Evolutionary conservation across 2,888 invertebrate genomes (phyloP).

Genomic region (Phymatocera aterrima): DNA sequence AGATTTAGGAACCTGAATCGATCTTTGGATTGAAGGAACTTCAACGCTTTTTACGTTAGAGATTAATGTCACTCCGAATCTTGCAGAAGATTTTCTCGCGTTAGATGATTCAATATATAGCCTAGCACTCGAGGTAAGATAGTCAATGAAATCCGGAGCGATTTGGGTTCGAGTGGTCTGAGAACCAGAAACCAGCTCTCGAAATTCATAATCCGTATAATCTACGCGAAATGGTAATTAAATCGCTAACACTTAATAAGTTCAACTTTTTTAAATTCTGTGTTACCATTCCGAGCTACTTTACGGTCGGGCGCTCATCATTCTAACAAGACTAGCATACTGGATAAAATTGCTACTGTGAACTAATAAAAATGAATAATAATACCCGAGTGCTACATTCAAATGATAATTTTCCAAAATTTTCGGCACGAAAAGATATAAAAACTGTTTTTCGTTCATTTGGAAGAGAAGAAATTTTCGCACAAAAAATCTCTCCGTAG

Average conservation of each 20-base stretch:
- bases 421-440: no score
- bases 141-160: neutral
- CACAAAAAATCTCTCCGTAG: no score
- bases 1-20: neutral
- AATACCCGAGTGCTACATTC: no score
- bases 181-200: neutral
- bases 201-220: neutral
- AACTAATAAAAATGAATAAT: neutral
- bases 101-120: neutral
- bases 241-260: neutral
- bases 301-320: neutral
- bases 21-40: no score
- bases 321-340: neutral
- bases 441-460: no score
- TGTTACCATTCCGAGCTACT: neutral
- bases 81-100: neutral
- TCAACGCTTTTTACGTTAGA: neutral
- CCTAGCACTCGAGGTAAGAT: neutral
- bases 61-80: neutral
- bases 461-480: no score
- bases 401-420: no score
- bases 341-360: neutral
- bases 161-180: neutral
- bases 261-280: neutral
- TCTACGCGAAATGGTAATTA: neutral